A percentile compares a stretch with the other conserved stretches of the same genome.
Conservation (phyloP, 1,140 invertebrate genomes). For the Drosophila tropicalis region DNA sequence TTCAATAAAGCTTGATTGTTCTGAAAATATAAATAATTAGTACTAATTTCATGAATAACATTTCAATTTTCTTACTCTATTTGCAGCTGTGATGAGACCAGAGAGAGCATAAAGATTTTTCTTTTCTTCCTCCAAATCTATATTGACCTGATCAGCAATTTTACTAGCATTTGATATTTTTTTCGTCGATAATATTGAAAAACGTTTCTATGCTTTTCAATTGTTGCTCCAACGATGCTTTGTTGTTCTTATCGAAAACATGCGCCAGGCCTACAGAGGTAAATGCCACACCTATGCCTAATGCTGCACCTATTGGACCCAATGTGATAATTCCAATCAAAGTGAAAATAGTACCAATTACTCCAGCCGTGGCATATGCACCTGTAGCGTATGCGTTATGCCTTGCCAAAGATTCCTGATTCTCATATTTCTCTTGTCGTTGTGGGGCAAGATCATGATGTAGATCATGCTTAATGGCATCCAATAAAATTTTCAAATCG, state of each 20-base stretch:
- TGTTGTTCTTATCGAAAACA: neutral
- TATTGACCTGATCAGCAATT: neutral
- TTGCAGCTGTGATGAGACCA: neutral
- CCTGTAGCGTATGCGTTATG: neutral
- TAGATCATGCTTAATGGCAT: neutral
- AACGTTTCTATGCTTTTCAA: neutral
- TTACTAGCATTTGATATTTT: neutral
- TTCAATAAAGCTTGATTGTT: neutral
- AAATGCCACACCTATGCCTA: neutral
- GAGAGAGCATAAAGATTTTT: neutral
- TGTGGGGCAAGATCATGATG: neutral
- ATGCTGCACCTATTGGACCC: neutral
- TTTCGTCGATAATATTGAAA: neutral
- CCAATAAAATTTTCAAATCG: neutral
- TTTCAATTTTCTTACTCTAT: neutral
- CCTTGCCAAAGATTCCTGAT: neutral
- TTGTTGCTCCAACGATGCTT: neutral
- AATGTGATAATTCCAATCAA: neutral
- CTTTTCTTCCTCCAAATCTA: neutral
- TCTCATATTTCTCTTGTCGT: neutral
- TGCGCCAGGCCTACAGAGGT: neutral
- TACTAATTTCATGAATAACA: neutral
- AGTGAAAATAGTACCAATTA: neutral
- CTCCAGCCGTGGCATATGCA: neutral
- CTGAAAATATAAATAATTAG: neutral